Base-by-base conservation (phyloP, 2,113 vertebrate genomes). In the Oreotrochilus melanogaster region DNA sequence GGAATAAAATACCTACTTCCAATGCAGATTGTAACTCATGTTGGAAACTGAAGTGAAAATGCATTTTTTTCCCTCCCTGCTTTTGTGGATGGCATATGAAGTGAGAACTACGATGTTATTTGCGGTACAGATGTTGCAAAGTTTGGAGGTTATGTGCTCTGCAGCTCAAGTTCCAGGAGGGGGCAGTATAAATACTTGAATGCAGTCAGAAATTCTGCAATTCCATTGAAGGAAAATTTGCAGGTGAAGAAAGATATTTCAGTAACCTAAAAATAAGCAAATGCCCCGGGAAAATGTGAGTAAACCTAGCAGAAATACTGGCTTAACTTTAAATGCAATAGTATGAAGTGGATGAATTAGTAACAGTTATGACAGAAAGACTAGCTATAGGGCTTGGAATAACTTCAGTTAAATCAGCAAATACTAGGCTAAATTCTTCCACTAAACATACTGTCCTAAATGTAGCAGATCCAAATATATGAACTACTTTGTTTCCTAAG, bases 151-250 rank as follows among this genome's bases (percentile, higher is more conserved):
- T 35, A 2, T 0, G 3, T 69, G 58, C 58, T 69, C 15, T 65
- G 31, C 33, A 11, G 5, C 45, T 53, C 30, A 27, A 10, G 7
- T 88, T 78, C 92, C 81, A 3, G 45, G 53, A 96, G 93, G 45
- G 91, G 88, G 93, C 91, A 76, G 35, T 72, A 39, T 54, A 57
- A 86, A 84, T 37, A 18, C 18, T 78, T 31, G 75, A 60, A 80
- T 60, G 71, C 11, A 2, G 28, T 58, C 58, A 54, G 78, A 61
- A 58, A 35, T 88, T 54, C 37, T 50, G 39, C 28, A 11, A 0
- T 45, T 30, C n/a, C 30, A 27, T 39, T 4, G 28, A 64, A 43
- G 19, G 53, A 23, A 57, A 72, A 69, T 69, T 42, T 43, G 39
- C 62, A 48, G 33, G 21, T 45, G 73, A 45, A 65, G 39, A 88